Percentiles rank a stretch among this genome's conserved stretches.
Evolutionary conservation across 2,888 invertebrate genomes (phyloP).

Genomic region (Drosophila demipolita): DNA sequence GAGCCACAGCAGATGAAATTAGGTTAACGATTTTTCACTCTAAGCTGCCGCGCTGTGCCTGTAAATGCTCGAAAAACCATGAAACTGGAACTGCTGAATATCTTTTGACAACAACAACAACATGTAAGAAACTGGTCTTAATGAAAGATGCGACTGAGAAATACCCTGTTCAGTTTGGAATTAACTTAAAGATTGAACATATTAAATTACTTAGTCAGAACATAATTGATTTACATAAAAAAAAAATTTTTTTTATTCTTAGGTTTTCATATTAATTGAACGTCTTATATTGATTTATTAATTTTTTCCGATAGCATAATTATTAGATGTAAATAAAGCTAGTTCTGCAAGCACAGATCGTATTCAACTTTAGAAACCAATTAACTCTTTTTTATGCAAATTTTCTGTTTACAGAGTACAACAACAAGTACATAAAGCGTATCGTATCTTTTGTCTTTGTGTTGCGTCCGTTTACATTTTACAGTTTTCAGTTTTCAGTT

Average conservation of each 20-base stretch:
- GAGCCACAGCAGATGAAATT: constrained; percentile 68
- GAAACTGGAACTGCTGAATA: constrained; percentile 48
- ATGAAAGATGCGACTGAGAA: neutral
- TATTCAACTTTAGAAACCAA: neutral
- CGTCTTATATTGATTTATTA: neutral
- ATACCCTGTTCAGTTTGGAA: constrained; percentile 6
- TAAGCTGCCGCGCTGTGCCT: constrained; percentile 51
- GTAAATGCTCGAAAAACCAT: constrained; percentile 40
- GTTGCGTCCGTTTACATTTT: constrained; percentile 57
- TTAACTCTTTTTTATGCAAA: neutral
- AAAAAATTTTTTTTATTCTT: neutral
- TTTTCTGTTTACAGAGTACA: constrained; percentile 2
- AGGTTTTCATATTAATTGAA: neutral
- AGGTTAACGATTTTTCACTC: constrained; percentile 82
- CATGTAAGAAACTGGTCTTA: constrained; percentile 1
- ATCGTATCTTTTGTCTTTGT: constrained; percentile 63
- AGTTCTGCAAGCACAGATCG: neutral
- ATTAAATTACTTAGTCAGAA: neutral
- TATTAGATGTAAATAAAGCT: neutral
- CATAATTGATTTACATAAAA: neutral
- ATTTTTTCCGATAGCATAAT: neutral
- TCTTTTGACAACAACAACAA: constrained; percentile 52
- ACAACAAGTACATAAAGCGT: constrained; percentile 47
- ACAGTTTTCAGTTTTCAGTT: constrained; percentile 68
- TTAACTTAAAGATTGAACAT: neutral